Percentiles rank a stretch among this genome's conserved stretches.
Evolutionary conservation across 2,797 vertebrate species (phyloP).

Genomic region (Melanotaenia boesemani): DNA sequence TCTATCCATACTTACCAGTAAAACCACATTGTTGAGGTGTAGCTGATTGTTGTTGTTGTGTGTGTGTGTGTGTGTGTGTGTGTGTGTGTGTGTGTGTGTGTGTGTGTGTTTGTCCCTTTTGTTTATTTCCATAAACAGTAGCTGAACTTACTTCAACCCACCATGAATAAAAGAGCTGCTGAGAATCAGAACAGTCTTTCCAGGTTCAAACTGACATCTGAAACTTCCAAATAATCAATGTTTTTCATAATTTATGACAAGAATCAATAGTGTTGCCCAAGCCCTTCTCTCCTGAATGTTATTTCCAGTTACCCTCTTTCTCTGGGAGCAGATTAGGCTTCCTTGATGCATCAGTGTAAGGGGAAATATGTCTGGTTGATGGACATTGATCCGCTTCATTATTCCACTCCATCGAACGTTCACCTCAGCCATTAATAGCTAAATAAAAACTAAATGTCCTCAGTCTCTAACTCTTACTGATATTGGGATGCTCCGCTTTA

Average conservation of each 20-base stretch:
- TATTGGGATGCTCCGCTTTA: conserved; percentile 6
- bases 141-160: neutral
- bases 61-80: neutral
- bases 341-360: conserved; percentile 47
- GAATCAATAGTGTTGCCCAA: conserved; percentile 43
- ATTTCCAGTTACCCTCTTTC: conserved; percentile 52
- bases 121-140: conserved; percentile 6
- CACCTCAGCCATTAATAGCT: conserved; percentile 63
- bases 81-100: too few relatives aligned
- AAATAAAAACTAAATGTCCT: conserved; percentile 56
- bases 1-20: too few relatives aligned
- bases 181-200: neutral
- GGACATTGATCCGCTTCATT: conserved; percentile 67
- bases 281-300: conserved; percentile 18
- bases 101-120: too few relatives aligned
- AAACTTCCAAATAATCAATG: conserved; percentile 50
- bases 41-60: neutral
- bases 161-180: conserved; percentile 13
- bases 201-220: conserved; percentile 2
- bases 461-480: conserved; percentile 16
- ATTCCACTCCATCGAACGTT: conserved; percentile 57
- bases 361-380: conserved; percentile 57
- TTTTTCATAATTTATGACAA: conserved; percentile 43
- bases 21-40: too few relatives aligned
- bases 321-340: conserved; percentile 36